Evolutionary conservation across 2,797 vertebrate species (phyloP).

Genomic region (Enteromius viviparus): DNA sequence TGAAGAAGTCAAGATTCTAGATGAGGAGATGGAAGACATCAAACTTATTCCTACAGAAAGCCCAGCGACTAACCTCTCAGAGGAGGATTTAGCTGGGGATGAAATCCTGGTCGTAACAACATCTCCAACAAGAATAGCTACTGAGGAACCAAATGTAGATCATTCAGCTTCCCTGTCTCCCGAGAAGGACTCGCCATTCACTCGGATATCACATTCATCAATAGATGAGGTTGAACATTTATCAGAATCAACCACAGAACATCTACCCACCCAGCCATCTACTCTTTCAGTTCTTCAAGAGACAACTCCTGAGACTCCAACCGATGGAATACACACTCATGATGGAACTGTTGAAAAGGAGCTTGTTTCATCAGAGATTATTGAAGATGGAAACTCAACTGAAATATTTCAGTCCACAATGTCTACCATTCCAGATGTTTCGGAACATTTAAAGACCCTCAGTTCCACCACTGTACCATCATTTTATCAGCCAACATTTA

Average conservation of each 20-base stretch:
- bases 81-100: constrained; percentile 68
- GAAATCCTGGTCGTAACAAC: constrained; percentile 64
- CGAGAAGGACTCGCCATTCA: constrained; percentile 78
- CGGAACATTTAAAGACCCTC: constrained; percentile 26
- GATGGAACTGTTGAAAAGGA: constrained; percentile 4
- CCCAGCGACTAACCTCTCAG: constrained; percentile 10
- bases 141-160: constrained; percentile 31
- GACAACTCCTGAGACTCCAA: neutral
- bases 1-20: constrained; percentile 66
- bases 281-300: constrained; percentile 38
- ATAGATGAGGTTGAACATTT: constrained; percentile 65
- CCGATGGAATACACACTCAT: neutral
- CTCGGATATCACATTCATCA: constrained; percentile 68
- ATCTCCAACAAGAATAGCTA: neutral
- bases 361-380: constrained; percentile 19
- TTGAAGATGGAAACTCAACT: constrained; percentile 41
- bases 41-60: constrained; percentile 4
- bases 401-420: constrained; percentile 10
- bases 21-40: constrained; percentile 61
- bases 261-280: neutral
- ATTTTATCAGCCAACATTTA: constrained; percentile 46
- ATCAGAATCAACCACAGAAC: constrained; percentile 32
- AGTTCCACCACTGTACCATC: constrained; percentile 4
- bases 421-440: constrained; percentile 20
- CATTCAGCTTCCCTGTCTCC: constrained; percentile 61